Evolutionary conservation across 1,140 invertebrate species (phyloP), one percentile per base, ranked within the genome.

Genomic region (Drosophila suzukii): DNA sequence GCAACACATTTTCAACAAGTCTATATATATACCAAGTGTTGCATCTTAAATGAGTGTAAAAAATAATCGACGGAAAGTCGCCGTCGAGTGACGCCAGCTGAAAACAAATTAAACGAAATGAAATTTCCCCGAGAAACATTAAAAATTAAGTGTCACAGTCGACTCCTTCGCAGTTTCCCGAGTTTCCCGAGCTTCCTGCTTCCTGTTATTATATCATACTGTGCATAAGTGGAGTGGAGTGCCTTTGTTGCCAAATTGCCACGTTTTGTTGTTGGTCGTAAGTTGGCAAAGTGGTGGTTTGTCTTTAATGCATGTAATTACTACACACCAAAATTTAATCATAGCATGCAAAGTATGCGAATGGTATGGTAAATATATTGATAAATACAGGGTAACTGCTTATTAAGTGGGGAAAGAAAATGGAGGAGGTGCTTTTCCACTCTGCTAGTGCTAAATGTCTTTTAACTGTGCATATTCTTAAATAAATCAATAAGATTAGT

Each of bases 1-100:
- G 76, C 67, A 73, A 65, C 57, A 59, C 56, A 77, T 77, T 77
- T 60, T 86, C 62, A 62, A 83, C 55, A 63, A 78, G 61, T 84
- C 65, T 53, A 72, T 72, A 46, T 68, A 17, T 41, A 65, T 39
- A 34, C 41, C 65, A 70, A 70, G 68, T 72, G 68, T 72, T 71
- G 53, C 53, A 79, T 59, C 56, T 82, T 65, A 49, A 78, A 78
- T 76, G 60, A 50, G 66, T 56, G 57, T 59, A 36, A 51, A 62
- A 57, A 60, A 68, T 68, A 68, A 66, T 66, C 38, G 60, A 53
- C 60, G 13, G 30, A 60, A 75, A 55, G 17, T 57, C 51, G 72
- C 32, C 36, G 41, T 70, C 41, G 62, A 46, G 72, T 74, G 61
- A 76, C 54, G 73, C 60, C 73, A 75, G 30, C 65, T 66, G 47